These are phyloP conservation scores for Entelurus aequoreus DNA, from an alignment of 2,113 vertebrate genomes.

Conservation along the genomic window DNA sequence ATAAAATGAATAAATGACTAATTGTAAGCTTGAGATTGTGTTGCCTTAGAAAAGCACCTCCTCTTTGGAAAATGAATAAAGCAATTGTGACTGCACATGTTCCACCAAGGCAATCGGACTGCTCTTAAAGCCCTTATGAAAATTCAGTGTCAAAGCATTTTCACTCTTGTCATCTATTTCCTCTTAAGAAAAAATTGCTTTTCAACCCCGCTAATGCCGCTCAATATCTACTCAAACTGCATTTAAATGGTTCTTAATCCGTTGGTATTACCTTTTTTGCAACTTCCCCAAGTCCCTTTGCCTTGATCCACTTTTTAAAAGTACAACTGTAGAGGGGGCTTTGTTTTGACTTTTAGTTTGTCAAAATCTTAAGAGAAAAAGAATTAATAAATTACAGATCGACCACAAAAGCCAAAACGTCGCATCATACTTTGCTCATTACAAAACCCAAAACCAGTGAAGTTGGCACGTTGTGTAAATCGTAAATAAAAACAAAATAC, in stretches of 20 bases:
- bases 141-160: constrained; percentile 53
- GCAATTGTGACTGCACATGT: constrained; percentile 24
- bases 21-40: neutral
- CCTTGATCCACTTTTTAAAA: constrained; percentile 1
- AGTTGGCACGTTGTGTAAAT: no score
- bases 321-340: neutral
- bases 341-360: neutral
- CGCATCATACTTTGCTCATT: no score
- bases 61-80: constrained; percentile 7
- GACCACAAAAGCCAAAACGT: no score
- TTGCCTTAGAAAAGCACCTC: constrained; percentile 4
- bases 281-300: constrained; percentile 17
- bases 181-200: constrained; percentile 46
- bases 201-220: constrained; percentile 19
- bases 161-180: constrained; percentile 35
- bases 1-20: neutral
- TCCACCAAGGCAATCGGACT: constrained; percentile 39
- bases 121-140: constrained; percentile 40
- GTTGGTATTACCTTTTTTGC: constrained; percentile 34
- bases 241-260: constrained; percentile 37
- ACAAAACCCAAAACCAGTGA: no score
- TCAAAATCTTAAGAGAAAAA: no score
- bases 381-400: no score
- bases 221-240: constrained; percentile 49
- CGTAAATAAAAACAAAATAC: no score